Base-by-base conservation (phyloP, 2,113 vertebrate species). In the Microcebus lehilahytsara region DNA sequence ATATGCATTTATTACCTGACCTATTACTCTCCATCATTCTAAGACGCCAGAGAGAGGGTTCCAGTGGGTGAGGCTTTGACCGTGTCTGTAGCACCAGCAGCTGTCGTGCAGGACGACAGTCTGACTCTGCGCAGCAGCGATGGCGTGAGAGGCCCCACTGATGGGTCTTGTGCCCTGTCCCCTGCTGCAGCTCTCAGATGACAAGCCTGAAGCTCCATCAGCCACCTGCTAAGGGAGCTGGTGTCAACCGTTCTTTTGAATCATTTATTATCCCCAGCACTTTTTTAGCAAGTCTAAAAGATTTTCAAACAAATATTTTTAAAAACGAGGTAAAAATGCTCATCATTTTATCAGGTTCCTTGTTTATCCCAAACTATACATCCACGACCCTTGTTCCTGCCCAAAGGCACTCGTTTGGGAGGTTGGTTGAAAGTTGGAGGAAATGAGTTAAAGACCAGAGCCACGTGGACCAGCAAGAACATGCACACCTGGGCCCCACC, bases 321-420 rank as follows among this genome's bases (percentile, higher is more conserved):
- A 40, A 69, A 81, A 49, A 58, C 0, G 71, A 60, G 46, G 51
- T 32, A 49, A 51, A 62, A 30, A 22, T 5, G 10, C 0, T 7
- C 11, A 0, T 58, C 9, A 5, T 71, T n/a, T 40, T 14, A 0
- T 10, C 69, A 53, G 62, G 12, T 5, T 23, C 32, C 46, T 30
- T 10, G 51, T 58, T 25, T 12, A 49, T 2, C 25, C 62, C 64
- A 2, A 40, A 42, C 16, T 5, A 2, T 32, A 1, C 0, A 0
- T 30, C 23, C 32, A 0, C 0, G 0, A 37, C 23, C 4, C 17
- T 30, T 8, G 5, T 56, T 67, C 34, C 7, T 37, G 2, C 2
- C 0, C 0, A 1, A 23, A 74, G 30, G 22, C 1, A 3, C 12
- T 34, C 4, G 0, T 25, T 11, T 10, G 60, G 60, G 3, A 27